These are phyloP conservation scores for Calypte anna DNA, from an alignment of 2,113 vertebrate genomes.

Conservation along the genomic window DNA sequence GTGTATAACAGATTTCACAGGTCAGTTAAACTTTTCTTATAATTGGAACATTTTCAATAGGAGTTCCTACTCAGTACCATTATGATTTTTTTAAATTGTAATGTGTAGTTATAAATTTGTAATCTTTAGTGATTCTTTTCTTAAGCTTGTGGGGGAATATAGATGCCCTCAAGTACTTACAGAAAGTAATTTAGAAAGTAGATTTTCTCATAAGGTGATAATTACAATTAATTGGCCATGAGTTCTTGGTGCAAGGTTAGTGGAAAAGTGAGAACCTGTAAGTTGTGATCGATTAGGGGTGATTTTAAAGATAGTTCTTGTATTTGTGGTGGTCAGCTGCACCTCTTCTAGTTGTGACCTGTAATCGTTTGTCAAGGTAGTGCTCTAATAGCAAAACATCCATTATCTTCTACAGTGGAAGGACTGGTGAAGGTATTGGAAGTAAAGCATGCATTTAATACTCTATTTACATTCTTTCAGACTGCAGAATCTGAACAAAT, in stretches of 20 bases:
- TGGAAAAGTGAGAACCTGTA: not conserved
- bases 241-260: not conserved
- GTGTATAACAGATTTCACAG: not conserved
- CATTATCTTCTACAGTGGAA: not conserved
- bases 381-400: not conserved
- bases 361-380: not conserved
- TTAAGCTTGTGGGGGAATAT: not conserved
- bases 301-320: not conserved
- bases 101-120: not conserved
- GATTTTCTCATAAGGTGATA: not conserved
- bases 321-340: not conserved
- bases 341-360: not conserved
- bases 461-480: not conserved
- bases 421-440: not conserved
- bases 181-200: not conserved
- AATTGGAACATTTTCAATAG: not conserved
- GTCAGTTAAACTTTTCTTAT: not conserved
- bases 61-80: not conserved
- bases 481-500: not conserved
- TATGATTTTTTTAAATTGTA: slow-evolving; percentile 17
- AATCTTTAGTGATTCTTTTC: not conserved
- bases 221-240: not conserved
- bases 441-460: not conserved
- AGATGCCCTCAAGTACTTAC: not conserved
- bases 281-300: not conserved